These are phyloP conservation scores for Eilema griseolum DNA, from an alignment of 2,888 invertebrate genomes.

Conservation along the genomic window DNA sequence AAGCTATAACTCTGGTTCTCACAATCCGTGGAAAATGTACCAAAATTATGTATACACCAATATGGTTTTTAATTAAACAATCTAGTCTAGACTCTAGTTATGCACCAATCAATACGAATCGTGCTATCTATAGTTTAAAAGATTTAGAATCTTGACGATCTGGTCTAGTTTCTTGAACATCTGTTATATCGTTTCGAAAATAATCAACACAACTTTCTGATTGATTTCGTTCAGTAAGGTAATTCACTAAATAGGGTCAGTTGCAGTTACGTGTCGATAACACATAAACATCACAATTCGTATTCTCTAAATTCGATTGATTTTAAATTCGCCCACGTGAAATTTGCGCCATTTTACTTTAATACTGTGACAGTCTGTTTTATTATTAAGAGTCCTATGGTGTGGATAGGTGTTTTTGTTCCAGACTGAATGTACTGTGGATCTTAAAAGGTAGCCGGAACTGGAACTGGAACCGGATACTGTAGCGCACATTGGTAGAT, in stretches of 20 bases:
- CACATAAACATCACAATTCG: not conserved
- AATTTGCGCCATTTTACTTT: not conserved
- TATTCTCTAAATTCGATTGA: not conserved
- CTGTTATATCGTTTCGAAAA: not conserved
- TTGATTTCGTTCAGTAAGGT: not conserved
- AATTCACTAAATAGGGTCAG: not conserved
- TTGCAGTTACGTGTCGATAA: not conserved
- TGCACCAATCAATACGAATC: not conserved
- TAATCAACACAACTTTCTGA: not conserved
- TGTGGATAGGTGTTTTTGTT: no score
- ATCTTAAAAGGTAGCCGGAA: not conserved
- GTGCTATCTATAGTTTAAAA: not conserved
- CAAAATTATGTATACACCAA: not conserved
- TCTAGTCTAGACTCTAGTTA: no score
- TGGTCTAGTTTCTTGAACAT: not conserved
- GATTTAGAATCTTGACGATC: not conserved
- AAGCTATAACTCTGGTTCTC: not conserved
- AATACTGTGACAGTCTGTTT: not conserved
- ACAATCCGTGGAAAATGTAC: not conserved
- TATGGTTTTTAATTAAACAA: not conserved
- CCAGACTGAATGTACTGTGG: not conserved
- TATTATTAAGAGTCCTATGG: no score
- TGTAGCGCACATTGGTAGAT: not conserved
- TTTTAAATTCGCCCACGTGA: not conserved
- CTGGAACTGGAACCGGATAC: not conserved